phyloP scores from a whole-genome alignment of 1,140 invertebrate genomes.

The Arctopsyche grandis region DNA sequence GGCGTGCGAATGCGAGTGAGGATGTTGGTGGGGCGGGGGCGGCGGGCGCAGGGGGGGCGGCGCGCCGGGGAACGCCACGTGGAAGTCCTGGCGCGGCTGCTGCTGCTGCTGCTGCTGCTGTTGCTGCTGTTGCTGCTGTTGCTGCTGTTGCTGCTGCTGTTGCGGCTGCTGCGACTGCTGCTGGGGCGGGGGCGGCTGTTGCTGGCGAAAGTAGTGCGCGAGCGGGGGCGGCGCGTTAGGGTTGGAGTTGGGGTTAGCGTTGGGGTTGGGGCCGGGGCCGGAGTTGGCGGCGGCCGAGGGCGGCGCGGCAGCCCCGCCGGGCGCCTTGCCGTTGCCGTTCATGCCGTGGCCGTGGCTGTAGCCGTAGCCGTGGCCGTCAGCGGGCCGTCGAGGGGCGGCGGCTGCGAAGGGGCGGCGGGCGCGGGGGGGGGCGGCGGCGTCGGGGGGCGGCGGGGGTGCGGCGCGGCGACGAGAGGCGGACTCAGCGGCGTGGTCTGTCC shows the following conservation, averaged over 20 bases:
- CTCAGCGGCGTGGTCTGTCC: neutral
- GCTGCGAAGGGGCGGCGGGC: neutral
- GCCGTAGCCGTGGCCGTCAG: neutral
- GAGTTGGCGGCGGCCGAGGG: neutral
- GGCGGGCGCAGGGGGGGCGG: neutral
- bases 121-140: constrained; percentile 31
- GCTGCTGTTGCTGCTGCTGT: constrained; percentile 31
- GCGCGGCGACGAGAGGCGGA: no score
- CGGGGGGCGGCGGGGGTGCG: neutral
- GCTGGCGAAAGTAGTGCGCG: constrained; percentile 30
- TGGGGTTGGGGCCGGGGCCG: no score
- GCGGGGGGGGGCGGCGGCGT: neutral
- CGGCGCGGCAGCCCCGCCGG: constrained; percentile 15
- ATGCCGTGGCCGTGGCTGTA: no score
- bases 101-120: constrained; percentile 28
- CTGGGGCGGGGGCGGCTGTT: neutral
- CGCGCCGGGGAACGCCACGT: constrained; percentile 28
- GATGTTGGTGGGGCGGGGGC: neutral
- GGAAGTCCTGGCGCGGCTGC: constrained; percentile 26
- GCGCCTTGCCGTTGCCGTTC: constrained; percentile 53
- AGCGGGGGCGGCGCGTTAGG: neutral
- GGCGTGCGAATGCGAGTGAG: constrained; percentile 13
- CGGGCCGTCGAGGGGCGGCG: neutral
- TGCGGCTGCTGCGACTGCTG: constrained; percentile 29
- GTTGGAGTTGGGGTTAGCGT: constrained; percentile 3